A percentile compares a stretch with the other conserved stretches of the same genome.
phyloP scores from a whole-genome alignment of 2,888 invertebrate genomes.

The Stenichneumon culpator region DNA sequence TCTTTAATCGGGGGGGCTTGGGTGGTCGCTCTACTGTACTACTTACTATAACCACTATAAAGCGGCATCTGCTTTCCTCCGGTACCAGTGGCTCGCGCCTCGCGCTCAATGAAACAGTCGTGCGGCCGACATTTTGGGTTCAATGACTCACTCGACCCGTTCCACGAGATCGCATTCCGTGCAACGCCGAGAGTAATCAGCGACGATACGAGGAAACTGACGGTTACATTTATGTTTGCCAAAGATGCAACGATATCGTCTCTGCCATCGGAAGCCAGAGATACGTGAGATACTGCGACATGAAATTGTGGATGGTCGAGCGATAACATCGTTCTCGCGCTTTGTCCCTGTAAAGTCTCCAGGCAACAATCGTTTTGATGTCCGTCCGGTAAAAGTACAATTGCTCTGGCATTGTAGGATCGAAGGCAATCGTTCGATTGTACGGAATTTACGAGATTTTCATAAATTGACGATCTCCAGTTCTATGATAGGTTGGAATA shows the following conservation, averaged over 20 bases:
- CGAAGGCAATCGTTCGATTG: constrained; percentile 13
- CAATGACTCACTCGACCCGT: constrained; percentile 25
- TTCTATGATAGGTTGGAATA: background rate
- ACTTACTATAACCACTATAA: background rate
- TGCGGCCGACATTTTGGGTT: constrained; percentile 27
- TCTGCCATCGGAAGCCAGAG: background rate
- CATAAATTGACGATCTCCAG: constrained; percentile 17
- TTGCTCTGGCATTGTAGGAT: constrained; percentile 34
- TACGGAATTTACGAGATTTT: constrained; percentile 37
- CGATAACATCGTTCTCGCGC: background rate
- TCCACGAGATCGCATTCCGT: constrained; percentile 6
- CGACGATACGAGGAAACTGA: background rate
- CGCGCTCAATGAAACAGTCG: constrained; percentile 8
- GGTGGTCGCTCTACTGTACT: constrained; percentile 33
- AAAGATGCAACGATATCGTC: background rate
- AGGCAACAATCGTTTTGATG: constrained; percentile 12
- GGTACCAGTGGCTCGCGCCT: background rate
- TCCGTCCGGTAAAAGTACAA: background rate
- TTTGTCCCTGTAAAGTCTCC: background rate
- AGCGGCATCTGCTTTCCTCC: background rate
- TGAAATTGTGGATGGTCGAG: background rate
- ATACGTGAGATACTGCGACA: background rate
- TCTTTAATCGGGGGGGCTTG: constrained; percentile 32
- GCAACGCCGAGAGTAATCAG: constrained; percentile 12
- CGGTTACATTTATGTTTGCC: constrained; percentile 9